phyloP scores from a whole-genome alignment of 2,113 vertebrate species.

The Ahaetulla prasina region DNA sequence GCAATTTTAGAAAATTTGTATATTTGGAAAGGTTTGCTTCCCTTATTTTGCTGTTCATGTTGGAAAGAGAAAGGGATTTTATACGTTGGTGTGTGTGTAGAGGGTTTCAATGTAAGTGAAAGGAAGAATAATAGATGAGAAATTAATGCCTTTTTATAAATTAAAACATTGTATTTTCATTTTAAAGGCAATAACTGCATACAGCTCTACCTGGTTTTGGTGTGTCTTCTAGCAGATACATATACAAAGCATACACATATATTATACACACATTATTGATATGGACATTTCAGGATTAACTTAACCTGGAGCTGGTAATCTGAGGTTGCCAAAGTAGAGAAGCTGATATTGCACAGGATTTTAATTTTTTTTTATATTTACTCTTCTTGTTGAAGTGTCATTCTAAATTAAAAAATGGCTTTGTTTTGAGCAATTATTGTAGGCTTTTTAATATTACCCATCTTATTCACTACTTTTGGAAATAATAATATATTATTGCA shows the following conservation, averaged over 20 bases:
- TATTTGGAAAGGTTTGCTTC: not conserved
- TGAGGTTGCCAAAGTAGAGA: not conserved
- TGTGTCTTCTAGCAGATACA: not conserved
- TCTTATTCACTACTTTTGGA: not conserved
- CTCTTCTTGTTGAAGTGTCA: not conserved
- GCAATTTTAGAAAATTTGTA: not conserved
- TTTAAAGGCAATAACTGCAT: not conserved
- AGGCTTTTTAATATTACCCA: not conserved
- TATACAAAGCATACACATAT: not conserved
- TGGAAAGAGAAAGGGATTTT: not conserved
- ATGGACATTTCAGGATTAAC: not conserved
- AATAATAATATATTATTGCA: not conserved
- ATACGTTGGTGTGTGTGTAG: too few species aligned
- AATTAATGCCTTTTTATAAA: not conserved
- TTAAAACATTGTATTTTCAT: not conserved
- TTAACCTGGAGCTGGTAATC: not conserved
- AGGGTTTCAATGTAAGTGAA: not conserved
- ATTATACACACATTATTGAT: not conserved
- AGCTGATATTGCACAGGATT: not conserved
- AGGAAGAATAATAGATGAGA: not conserved
- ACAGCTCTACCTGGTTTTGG: not conserved
- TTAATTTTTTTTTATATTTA: not conserved
- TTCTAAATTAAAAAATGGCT: not conserved
- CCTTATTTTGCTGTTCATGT: not conserved
- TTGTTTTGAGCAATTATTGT: not conserved